phyloP scores from a whole-genome alignment of 1,140 invertebrate species.

The Idris sp. region DNA sequence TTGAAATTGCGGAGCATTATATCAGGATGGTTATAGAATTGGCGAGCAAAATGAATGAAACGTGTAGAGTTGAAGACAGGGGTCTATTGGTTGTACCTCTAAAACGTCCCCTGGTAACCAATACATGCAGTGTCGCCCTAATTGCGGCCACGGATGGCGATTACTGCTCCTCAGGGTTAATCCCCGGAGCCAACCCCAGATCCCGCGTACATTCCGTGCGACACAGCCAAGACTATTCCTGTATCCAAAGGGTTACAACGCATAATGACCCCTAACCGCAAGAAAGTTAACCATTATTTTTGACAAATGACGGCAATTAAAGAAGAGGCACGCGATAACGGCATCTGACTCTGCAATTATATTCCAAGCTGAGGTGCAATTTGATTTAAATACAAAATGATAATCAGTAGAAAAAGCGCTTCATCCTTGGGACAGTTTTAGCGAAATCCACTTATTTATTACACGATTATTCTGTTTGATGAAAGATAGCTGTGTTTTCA shows the following conservation, averaged over 20 bases:
- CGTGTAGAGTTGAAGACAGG: constrained; percentile 13
- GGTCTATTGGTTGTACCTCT: constrained; percentile 34
- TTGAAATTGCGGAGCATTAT: constrained; percentile 68
- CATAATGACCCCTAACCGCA: constrained; percentile 66
- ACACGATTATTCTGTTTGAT: too few relatives aligned
- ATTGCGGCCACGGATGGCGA: constrained; percentile 76
- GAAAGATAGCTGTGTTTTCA: constrained; percentile 40
- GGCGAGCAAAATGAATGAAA: constrained; percentile 4
- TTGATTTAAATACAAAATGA: constrained; percentile 35
- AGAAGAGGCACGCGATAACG: constrained; percentile 68
- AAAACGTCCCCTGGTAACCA: constrained; percentile 65
- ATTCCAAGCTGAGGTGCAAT: constrained; percentile 2
- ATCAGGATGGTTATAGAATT: constrained; percentile 59
- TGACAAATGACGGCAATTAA: constrained; percentile 74
- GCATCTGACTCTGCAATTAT: constrained; percentile 54
- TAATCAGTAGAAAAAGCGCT: too few relatives aligned
- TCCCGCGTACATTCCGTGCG: constrained; percentile 37
- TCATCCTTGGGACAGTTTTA: too few relatives aligned
- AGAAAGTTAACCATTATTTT: constrained; percentile 72
- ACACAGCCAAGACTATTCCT: constrained; percentile 44
- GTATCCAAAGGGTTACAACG: constrained; percentile 69
- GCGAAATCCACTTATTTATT: too few relatives aligned
- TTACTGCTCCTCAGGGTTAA: constrained; percentile 75
- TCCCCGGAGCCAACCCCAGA: constrained; percentile 68
- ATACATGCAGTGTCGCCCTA: constrained; percentile 76